Percentiles rank a stretch among this genome's conserved stretches.
phyloP scores from a whole-genome alignment of 1,140 invertebrate genomes.

The Ceratina australensis region DNA sequence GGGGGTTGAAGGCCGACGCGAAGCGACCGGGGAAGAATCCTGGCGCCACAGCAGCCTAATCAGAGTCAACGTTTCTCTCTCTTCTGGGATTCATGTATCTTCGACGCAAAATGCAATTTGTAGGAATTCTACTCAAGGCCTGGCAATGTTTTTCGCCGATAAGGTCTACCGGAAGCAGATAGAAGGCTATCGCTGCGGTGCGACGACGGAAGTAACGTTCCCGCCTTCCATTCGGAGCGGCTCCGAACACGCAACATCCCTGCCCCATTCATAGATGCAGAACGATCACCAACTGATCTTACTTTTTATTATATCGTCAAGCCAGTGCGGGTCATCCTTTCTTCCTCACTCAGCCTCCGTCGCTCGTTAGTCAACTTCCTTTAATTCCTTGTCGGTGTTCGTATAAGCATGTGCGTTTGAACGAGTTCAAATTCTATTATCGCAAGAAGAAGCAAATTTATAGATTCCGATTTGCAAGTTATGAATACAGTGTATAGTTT shows the following conservation, averaged over 20 bases:
- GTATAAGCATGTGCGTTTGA: not conserved
- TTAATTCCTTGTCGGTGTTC: too few relatives aligned
- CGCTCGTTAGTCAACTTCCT: not conserved
- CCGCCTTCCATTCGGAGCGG: conserved; percentile 45
- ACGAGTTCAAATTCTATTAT: too few relatives aligned
- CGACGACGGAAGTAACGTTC: conserved; percentile 49
- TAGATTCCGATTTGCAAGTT: not conserved
- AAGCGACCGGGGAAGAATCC: conserved; percentile 8
- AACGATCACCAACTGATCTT: conserved; percentile 10
- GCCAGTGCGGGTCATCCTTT: not conserved
- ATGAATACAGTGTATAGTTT: conserved; percentile 11
- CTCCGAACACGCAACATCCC: conserved; percentile 19
- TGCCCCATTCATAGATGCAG: conserved; percentile 33
- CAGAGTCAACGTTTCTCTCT: conserved; percentile 19
- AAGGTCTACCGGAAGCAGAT: conserved; percentile 51
- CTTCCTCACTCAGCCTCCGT: not conserved
- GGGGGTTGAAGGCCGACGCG: not conserved
- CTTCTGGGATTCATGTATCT: conserved; percentile 25
- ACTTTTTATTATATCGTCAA: conserved; percentile 1
- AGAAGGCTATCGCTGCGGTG: conserved; percentile 45
- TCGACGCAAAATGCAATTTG: conserved; percentile 52
- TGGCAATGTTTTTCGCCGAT: conserved; percentile 45
- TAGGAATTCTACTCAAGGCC: conserved; percentile 55
- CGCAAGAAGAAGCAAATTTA: not conserved
- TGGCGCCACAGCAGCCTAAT: conserved; percentile 32